phyloP scores from a whole-genome alignment of 2,113 vertebrate genomes.

The Lichenostomus cassidix region DNA sequence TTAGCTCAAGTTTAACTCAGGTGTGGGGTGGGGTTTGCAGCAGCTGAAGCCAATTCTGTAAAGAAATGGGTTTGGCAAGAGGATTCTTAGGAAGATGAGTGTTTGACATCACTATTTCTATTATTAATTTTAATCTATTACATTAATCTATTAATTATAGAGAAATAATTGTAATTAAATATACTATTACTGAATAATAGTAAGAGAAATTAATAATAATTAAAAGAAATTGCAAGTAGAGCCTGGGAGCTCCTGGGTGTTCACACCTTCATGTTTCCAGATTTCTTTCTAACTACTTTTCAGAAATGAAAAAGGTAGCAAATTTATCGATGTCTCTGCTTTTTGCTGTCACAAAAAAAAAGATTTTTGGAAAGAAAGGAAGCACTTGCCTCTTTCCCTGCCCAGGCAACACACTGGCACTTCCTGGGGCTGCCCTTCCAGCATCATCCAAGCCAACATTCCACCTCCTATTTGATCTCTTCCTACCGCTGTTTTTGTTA shows the following conservation, averaged over 20 bases:
- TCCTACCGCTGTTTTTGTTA: background rate
- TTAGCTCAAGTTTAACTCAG: fast-evolving
- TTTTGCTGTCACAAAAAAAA: background rate
- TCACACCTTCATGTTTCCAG: background rate
- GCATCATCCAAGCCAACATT: too few relatives aligned
- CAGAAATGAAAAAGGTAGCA: background rate
- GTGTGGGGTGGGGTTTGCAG: background rate
- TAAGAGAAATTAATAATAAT: background rate
- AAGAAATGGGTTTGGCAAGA: background rate
- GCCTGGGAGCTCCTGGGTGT: background rate
- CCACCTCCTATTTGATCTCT: background rate
- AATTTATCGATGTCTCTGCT: background rate
- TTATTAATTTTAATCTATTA: too few relatives aligned
- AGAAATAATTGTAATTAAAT: too few relatives aligned
- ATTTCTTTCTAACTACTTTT: background rate
- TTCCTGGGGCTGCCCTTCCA: too few relatives aligned
- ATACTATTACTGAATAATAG: too few relatives aligned
- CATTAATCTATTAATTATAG: too few relatives aligned
- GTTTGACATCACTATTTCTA: background rate
- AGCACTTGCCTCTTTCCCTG: background rate
- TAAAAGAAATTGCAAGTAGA: background rate
- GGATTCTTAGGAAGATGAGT: background rate
- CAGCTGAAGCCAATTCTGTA: background rate
- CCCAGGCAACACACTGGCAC: background rate
- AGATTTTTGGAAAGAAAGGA: background rate